Conservation (phyloP, 2,113 vertebrate species). For the Paradoxurus hermaphroditus region DNA sequence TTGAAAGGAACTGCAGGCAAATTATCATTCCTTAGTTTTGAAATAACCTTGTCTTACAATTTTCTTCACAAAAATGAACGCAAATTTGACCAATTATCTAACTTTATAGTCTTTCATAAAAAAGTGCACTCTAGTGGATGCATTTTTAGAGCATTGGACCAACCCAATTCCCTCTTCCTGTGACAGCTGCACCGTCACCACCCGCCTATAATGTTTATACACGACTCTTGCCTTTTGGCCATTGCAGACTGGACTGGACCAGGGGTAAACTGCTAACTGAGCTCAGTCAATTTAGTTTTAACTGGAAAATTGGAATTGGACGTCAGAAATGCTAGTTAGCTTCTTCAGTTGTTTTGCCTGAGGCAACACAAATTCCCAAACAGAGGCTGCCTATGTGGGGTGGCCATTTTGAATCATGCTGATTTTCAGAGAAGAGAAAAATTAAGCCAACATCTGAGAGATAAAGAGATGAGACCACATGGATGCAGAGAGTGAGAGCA, state of each 20-base stretch:
- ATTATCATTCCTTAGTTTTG: not conserved
- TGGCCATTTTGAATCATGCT: not conserved
- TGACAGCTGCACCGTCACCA: rapidly evolving
- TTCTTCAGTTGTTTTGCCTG: not conserved
- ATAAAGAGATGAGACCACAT: not conserved
- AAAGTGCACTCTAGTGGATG: not conserved
- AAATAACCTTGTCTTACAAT: not conserved
- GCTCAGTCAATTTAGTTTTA: not conserved
- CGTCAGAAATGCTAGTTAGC: not conserved
- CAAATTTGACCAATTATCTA: not conserved
- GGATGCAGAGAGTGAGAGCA: not conserved
- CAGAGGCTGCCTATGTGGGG: not conserved
- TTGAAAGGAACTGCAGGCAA: not conserved
- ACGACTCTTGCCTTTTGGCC: not conserved
- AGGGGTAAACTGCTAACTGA: not conserved
- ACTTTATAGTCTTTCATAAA: not conserved
- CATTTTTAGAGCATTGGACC: not conserved
- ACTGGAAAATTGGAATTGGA: not conserved
- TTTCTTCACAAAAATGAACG: conserved; percentile 4
- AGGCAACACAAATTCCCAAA: not conserved
- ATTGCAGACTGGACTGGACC: not conserved
- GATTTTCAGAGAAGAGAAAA: conserved; percentile 23
- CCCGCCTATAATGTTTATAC: rapidly evolving
- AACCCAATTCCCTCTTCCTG: not conserved
- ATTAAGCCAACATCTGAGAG: not conserved